phyloP scores from a whole-genome alignment of 2,797 vertebrate genomes.

The Hypotaenidia okinawae region DNA sequence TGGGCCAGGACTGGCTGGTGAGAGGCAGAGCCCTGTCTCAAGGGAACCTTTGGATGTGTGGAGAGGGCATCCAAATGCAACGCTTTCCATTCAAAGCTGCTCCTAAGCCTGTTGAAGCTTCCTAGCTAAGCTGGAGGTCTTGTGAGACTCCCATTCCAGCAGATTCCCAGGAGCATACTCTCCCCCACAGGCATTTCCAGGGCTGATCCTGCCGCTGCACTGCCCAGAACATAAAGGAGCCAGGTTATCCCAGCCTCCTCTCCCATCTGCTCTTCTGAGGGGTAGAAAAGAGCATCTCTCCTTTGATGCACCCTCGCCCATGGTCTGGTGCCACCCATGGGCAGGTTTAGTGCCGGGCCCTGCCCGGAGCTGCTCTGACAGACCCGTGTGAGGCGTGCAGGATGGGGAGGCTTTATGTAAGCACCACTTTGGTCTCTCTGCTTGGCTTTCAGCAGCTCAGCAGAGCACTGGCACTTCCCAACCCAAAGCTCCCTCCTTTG shows the following conservation, averaged over 20 bases:
- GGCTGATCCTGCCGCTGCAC: accelerated
- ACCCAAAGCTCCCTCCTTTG: not conserved
- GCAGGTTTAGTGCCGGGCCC: not conserved
- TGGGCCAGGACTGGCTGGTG: not conserved
- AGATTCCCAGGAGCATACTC: not conserved
- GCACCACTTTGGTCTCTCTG: not conserved
- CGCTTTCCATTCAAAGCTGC: not conserved
- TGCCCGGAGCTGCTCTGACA: not conserved
- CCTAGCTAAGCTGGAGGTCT: not conserved
- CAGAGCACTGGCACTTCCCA: not conserved
- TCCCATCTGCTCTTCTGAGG: accelerated
- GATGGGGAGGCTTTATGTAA: not conserved
- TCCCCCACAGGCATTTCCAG: not conserved
- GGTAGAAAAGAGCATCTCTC: not conserved
- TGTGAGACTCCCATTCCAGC: not conserved
- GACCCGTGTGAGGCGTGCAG: accelerated
- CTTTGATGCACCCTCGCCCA: not conserved
- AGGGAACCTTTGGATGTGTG: not conserved
- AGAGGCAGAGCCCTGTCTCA: not conserved
- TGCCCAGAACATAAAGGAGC: not conserved
- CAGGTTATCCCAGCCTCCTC: not conserved
- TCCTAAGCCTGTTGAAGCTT: not conserved
- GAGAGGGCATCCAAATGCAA: not conserved
- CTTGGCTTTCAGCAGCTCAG: not conserved
- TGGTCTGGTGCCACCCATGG: accelerated